These are phyloP conservation scores for Campylomormyrus tamandua DNA, from an alignment of 2,113 vertebrate species.

Conservation along the genomic window DNA sequence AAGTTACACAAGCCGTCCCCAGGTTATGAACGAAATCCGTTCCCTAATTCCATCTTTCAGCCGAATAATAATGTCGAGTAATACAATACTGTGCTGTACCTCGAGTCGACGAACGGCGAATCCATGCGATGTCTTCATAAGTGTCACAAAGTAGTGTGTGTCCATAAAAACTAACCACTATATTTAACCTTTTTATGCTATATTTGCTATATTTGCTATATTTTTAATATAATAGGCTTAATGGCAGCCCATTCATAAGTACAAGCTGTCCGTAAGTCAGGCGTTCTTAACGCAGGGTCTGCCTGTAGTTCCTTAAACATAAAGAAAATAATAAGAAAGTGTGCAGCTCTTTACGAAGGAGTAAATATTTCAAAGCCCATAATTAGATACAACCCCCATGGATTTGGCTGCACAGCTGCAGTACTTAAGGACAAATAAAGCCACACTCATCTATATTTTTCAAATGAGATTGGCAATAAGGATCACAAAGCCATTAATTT, in stretches of 20 bases:
- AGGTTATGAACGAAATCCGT: not conserved
- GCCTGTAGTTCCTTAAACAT: not conserved
- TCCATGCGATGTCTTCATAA: not conserved
- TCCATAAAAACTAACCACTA: not conserved
- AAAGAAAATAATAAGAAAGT: not conserved
- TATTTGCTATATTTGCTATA: too few species aligned
- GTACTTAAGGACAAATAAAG: constrained; percentile 5
- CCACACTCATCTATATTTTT: constrained; percentile 2
- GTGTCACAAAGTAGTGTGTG: not conserved
- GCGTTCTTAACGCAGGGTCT: not conserved
- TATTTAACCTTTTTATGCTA: not conserved
- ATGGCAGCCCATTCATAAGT: not conserved
- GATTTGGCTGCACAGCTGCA: not conserved
- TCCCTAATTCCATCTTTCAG: not conserved
- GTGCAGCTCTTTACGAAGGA: not conserved
- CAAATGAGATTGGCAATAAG: constrained; percentile 1
- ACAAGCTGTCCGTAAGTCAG: not conserved
- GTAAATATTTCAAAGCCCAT: not conserved
- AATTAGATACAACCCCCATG: constrained; percentile 1
- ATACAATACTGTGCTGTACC: not conserved
- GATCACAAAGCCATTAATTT: constrained; percentile 8
- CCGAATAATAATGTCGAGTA: not conserved
- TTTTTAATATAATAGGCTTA: not conserved
- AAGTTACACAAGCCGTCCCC: not conserved
- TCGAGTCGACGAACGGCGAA: not conserved